Base-by-base conservation (phyloP, 2,888 invertebrate genomes). In the Lepas anatifera region DNA sequence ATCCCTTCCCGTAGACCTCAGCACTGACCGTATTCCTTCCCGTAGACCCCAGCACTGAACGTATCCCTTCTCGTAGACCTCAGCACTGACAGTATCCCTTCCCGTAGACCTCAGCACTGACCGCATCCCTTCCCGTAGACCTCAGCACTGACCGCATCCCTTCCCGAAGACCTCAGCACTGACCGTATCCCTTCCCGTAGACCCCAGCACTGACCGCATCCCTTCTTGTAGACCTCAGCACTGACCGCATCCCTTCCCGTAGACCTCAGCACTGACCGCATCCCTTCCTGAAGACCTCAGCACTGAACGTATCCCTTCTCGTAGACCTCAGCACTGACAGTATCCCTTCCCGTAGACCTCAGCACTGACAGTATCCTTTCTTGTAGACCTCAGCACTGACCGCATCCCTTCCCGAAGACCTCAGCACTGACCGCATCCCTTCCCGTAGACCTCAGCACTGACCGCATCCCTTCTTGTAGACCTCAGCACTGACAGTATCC, bases 1-100 rank as follows among this genome's bases (percentile, higher is more conserved):
- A 98, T 48, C 98, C 98, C 81, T 97, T 97, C 82, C 99, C 99
- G 78, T 95, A 99, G n/a, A n/a, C 13, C 39, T 7, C 39, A 39
- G 8, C 39, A 39, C 29, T 10, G 27, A 58, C 27, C 58, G 8
- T 58, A 7, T 58, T 11, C 13, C 27, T n/a, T 10, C 11, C 22
- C 27, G 18, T 13, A 6, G 10, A n/a, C 64, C 35, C 35, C n/a
- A 22, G 25, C 35, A 32, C 22, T 3, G 25, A 8, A 22, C 25
- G 3, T 18, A n/a, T 18, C 1, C 18, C 22, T 35, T 35, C 22
- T n/a, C 25, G 27, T 22, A n/a, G n/a, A n/a, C 13, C 39, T 7
- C 39, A 39, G 8, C 39, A 39, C 29, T 10, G 27, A 58, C 27
- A 7, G 8, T 58, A 7, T 58, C 27, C 13, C 27, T n/a, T 10